Base-by-base conservation (phyloP, 2,888 invertebrate genomes). In the Cistogaster globosa region DNA sequence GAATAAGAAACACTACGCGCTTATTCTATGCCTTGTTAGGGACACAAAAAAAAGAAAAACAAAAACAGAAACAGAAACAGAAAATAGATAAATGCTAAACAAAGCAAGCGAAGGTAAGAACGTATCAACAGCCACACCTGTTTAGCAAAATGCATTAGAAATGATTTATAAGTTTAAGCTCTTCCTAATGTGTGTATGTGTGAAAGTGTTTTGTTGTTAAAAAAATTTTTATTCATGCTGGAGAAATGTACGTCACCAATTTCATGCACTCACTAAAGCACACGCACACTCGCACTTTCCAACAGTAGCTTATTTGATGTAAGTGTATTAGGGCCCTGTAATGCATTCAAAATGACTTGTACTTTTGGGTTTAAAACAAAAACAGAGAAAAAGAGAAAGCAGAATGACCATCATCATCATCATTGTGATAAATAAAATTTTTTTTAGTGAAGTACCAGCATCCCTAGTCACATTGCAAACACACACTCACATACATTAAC, bases 341-440 rank as follows among this genome's bases (percentile, higher is more conserved):
- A 38, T 72, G 79, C 71, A 79, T 72, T 79, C 18, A 26, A 18
- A 72, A 72, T 79, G 38, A 65, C 69, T 78, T 53, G 77, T 78
- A 78, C 36, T 63, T 79, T 71, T 72, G 58, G 48, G 53, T 60
- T n/a, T 32, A 67, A 83, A 78, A 55, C 67, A 65, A 78, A 57
- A 60, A 38, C 8, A 12, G 42, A 42, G 42, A 42, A 65, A 82
- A 74, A 83, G 75, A 75, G 83, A 75, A 74, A 75, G 68, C 20
- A 69, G 26, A 79, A 75, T 68, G 68, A 80, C 32, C 20, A 42
- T 74, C 79, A 74, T 87, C 79, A 74, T 87, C 88, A 87, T 87
- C 88, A 51, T 69, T 51, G 36, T 67, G 60, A 51, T 22, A 55
- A 36, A 2, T 38, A 7, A 16, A n/a, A 51, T 62, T 69, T 55